Evolutionary conservation across 1,140 invertebrate species (phyloP).

Genomic region (Apolygus lucorum): DNA sequence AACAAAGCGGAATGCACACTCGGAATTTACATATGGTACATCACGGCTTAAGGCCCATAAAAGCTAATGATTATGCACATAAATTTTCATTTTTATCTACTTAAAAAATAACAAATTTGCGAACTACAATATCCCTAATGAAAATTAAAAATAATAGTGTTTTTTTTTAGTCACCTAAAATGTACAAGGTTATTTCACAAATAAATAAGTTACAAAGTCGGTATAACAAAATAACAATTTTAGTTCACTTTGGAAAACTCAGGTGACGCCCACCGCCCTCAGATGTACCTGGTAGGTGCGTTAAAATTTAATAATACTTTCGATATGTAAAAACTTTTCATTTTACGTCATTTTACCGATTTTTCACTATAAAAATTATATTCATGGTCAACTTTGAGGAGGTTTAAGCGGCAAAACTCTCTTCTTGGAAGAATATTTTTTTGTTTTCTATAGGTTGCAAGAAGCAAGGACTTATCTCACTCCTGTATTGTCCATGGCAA

Average conservation of each 20-base stretch:
- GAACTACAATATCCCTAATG: background rate
- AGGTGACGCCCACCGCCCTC: background rate
- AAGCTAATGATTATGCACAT: constrained; percentile 5
- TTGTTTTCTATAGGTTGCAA: background rate
- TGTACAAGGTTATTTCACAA: constrained; percentile 7
- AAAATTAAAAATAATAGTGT: background rate
- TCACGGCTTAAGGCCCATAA: constrained; percentile 6
- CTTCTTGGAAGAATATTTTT: background rate
- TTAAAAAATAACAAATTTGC: background rate
- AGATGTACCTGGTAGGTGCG: background rate
- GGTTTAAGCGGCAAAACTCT: background rate
- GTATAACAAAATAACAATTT: constrained; percentile 17
- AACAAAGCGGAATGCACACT: constrained; percentile 16
- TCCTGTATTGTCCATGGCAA: constrained; percentile 10
- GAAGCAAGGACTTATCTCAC: background rate
- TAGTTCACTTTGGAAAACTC: constrained; percentile 13
- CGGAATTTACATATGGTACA: constrained; percentile 15
- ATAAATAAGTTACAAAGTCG: constrained; percentile 7
- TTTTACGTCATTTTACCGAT: background rate
- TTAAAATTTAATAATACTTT: constrained; percentile 10
- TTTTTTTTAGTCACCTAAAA: background rate
- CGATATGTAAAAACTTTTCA: constrained; percentile 14
- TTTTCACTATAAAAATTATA: constrained; percentile 15
- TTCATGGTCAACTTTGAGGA: constrained; percentile 4
- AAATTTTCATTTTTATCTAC: background rate